These are phyloP conservation scores for Plagodis pulveraria DNA, from an alignment of 2,888 invertebrate species.

Conservation along the genomic window DNA sequence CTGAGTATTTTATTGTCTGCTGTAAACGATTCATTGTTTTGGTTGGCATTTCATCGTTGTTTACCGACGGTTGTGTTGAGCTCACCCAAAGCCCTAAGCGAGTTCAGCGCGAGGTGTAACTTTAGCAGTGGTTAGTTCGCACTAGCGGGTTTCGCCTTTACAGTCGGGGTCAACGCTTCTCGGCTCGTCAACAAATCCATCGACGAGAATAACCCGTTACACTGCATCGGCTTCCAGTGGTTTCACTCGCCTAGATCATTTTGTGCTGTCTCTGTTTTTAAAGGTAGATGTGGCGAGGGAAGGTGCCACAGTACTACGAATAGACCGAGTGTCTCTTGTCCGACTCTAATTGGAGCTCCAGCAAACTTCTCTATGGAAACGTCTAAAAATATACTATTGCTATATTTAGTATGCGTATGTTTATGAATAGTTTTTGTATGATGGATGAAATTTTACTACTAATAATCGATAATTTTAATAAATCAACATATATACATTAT, in stretches of 20 bases:
- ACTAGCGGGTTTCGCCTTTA: constrained; percentile 65
- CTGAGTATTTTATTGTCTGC: constrained; percentile 31
- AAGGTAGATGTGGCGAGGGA: constrained; percentile 36
- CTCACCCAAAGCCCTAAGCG: constrained; percentile 20
- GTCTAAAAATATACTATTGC: constrained; percentile 9
- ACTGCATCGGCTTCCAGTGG: constrained; percentile 75
- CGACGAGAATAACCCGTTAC: constrained; percentile 84
- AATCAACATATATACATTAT: too few relatives aligned
- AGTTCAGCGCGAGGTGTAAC: constrained; percentile 19
- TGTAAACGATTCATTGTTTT: constrained; percentile 33
- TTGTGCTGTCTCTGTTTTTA: constrained; percentile 53
- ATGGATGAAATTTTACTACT: too few relatives aligned
- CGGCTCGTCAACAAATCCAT: constrained; percentile 81
- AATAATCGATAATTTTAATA: too few relatives aligned
- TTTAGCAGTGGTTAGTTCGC: constrained; percentile 60
- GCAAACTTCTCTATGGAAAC: constrained; percentile 1
- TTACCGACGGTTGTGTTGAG: constrained; percentile 25
- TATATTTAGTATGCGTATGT: too few relatives aligned
- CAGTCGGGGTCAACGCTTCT: constrained; percentile 79
- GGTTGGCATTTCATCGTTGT: constrained; percentile 33
- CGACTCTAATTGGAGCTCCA: constrained; percentile 17
- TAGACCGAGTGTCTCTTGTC: constrained; percentile 21
- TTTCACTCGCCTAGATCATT: constrained; percentile 75
- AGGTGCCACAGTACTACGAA: constrained; percentile 30
- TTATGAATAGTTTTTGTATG: too few relatives aligned